Base-by-base conservation (phyloP, 2,888 invertebrate species). In the Stomorhina lunata region DNA sequence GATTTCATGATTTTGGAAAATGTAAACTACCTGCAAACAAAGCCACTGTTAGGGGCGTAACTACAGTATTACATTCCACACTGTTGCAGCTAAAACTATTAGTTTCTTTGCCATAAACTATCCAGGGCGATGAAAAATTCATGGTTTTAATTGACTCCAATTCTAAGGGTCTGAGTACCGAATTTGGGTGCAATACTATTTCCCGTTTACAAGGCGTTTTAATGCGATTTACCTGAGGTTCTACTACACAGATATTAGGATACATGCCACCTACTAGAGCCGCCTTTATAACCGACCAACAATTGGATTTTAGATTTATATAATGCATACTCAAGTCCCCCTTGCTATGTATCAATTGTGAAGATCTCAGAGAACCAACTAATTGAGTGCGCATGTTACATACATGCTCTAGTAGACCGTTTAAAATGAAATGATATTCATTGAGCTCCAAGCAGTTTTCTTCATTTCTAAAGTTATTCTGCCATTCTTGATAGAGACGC, bases 271-370 rank as follows among this genome's bases (percentile, higher is more conserved):
- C 95, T 40, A 95, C 94, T 27, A 98, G 92, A 0, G 96, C 96
- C 0, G 96, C 97, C 90, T 98, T 98, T 0, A 99, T 95, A 29
- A 98, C 94, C 2, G 96, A 95, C 98, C 98, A 98, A 89, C 95
- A 96, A 86, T 96, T 95, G 0, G 97, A 95, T 91, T 97, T 95
- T 1, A 93, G 90, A 91, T 98, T 98, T 40, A 97, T 93, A 87
- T 96, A 96, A 84, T 95, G 92, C 80, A 96, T 95, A 87, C 95
- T 95, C 4, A 87, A 66, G 4, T 83, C 95, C 1, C 96, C 95
- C n/a, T 95, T 93, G 0, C 95, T 95, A 76, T 97, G 92, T 55
- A 89, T 87, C 4, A 89, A 78, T 55, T 87, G 86, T 0, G 86
- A 85, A 9, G 89, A 87, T 3, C 97, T 92, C 15, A 98, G 92